A percentile compares a stretch with the other conserved stretches of the same genome.
These are phyloP conservation scores for Peromyscus californicus DNA, from an alignment of 2,113 vertebrate species.

Conservation along the genomic window DNA sequence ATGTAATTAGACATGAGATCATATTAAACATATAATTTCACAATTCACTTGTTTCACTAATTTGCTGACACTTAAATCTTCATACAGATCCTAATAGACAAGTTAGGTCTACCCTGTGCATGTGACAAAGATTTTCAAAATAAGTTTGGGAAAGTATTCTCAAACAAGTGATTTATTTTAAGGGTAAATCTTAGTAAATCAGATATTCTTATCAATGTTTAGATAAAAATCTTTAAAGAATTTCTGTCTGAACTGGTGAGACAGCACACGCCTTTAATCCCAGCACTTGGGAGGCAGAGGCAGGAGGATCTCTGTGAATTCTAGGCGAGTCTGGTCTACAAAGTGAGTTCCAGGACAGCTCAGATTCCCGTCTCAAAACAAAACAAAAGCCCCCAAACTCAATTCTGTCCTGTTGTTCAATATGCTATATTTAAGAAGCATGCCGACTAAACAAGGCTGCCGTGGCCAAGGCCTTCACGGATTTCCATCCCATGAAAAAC, in stretches of 20 bases:
- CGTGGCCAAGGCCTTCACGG: not conserved
- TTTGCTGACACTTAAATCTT: constrained; percentile 18
- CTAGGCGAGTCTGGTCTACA: not conserved
- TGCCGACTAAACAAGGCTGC: not conserved
- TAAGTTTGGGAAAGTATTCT: not conserved
- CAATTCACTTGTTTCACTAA: constrained; percentile 19
- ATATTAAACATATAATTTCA: constrained; percentile 6
- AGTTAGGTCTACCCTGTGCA: not conserved
- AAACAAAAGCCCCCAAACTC: not conserved
- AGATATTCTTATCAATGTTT: not conserved
- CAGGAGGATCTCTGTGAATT: not conserved
- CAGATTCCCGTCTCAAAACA: not conserved
- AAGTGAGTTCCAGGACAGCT: not conserved
- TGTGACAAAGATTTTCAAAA: not conserved
- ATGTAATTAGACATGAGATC: not conserved
- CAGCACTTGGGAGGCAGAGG: not conserved
- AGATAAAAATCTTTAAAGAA: not conserved
- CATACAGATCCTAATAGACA: not conserved
- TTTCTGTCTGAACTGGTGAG: too few relatives aligned
- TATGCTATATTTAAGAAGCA: not conserved
- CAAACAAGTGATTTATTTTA: constrained; percentile 22
- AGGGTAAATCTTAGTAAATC: not conserved
- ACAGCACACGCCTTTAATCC: not conserved
- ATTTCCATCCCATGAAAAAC: not conserved
- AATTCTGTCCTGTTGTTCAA: not conserved